Percentiles rank a stretch among this genome's conserved stretches.
Evolutionary conservation across 2,797 vertebrate genomes (phyloP).

Genomic region (Sparus aurata): DNA sequence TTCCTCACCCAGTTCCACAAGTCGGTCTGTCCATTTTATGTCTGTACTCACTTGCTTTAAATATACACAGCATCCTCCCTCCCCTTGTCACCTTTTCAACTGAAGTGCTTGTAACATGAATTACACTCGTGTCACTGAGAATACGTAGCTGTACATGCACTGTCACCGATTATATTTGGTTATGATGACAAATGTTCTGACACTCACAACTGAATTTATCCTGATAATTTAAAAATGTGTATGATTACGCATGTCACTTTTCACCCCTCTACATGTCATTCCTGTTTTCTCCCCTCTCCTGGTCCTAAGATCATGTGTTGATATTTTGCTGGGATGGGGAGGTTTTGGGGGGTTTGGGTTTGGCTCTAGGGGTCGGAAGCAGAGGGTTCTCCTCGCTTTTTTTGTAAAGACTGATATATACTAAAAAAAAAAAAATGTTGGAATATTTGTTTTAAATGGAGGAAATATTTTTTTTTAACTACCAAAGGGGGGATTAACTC

Average conservation of each 20-base stretch:
- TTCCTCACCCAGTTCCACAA: slow-evolving; percentile 48
- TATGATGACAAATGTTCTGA: slow-evolving; percentile 65
- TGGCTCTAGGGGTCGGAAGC: slow-evolving; percentile 70
- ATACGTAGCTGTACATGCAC: slow-evolving; percentile 70
- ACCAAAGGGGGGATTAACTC: slow-evolving; percentile 81
- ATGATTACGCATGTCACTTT: slow-evolving; percentile 62
- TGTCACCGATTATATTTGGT: slow-evolving; percentile 69
- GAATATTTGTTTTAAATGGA: slow-evolving; percentile 88
- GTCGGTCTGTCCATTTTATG: slow-evolving; percentile 52
- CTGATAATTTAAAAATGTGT: slow-evolving; percentile 71
- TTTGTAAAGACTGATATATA: slow-evolving; percentile 87
- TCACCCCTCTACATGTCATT: slow-evolving; percentile 76
- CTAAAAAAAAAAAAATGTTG: slow-evolving; percentile 73
- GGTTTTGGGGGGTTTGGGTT: slow-evolving; percentile 61
- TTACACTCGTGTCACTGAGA: slow-evolving; percentile 69
- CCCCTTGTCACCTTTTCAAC: slow-evolving; percentile 55
- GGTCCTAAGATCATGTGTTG: slow-evolving; percentile 72
- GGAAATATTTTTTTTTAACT: slow-evolving; percentile 85
- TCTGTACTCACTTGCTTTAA: slow-evolving; percentile 59
- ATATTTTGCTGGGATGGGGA: slow-evolving; percentile 78
- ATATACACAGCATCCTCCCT: slow-evolving; percentile 50
- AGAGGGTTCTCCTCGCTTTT: slow-evolving; percentile 78
- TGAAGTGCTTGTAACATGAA: slow-evolving; percentile 71
- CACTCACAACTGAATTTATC: slow-evolving; percentile 64
- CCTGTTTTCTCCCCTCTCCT: slow-evolving; percentile 63